Evolutionary conservation across 1,140 invertebrate genomes (phyloP).

Genomic region (Macrostomum lignano): DNA sequence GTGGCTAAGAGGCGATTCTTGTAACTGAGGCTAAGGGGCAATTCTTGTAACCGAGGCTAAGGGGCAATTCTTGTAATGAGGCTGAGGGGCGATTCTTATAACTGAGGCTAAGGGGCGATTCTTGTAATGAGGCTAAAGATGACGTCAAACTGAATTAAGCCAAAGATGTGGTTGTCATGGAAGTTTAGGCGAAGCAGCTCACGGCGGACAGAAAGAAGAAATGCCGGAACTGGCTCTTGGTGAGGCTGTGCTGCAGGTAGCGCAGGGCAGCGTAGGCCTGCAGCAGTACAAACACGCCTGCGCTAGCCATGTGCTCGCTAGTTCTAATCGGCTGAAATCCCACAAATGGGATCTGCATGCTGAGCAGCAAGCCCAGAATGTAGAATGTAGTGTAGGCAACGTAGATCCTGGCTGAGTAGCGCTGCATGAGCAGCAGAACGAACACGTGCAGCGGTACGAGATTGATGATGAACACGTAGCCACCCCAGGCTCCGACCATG

Average conservation of each 20-base stretch:
- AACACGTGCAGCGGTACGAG: slow-evolving; percentile 92
- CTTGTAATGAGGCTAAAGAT: too few relatives aligned
- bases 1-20: too few relatives aligned
- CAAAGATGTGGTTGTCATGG: too few relatives aligned
- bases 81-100: too few relatives aligned
- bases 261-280: slow-evolving; percentile 53
- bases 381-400: slow-evolving; percentile 70
- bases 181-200: too few relatives aligned
- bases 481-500: slow-evolving; percentile 98
- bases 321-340: slow-evolving; percentile 95
- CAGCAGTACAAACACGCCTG: slow-evolving; percentile 73
- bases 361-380: slow-evolving; percentile 67
- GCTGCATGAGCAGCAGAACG: slow-evolving; percentile 43
- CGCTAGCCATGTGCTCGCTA: slow-evolving; percentile 97
- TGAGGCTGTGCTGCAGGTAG: slow-evolving; percentile 58
- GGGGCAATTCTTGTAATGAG: too few relatives aligned
- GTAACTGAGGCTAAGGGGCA: too few relatives aligned
- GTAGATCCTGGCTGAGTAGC: slow-evolving; percentile 52
- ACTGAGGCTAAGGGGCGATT: too few relatives aligned
- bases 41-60: too few relatives aligned
- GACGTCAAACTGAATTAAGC: too few relatives aligned
- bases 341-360: slow-evolving; percentile 99
- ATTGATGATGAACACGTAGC: slow-evolving; percentile 99
- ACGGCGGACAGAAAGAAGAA: slow-evolving; percentile 50
- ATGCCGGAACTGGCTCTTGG: slow-evolving; percentile 65